Evolutionary conservation across 2,797 vertebrate species (phyloP).

Genomic region (Manis pentadactyla): DNA sequence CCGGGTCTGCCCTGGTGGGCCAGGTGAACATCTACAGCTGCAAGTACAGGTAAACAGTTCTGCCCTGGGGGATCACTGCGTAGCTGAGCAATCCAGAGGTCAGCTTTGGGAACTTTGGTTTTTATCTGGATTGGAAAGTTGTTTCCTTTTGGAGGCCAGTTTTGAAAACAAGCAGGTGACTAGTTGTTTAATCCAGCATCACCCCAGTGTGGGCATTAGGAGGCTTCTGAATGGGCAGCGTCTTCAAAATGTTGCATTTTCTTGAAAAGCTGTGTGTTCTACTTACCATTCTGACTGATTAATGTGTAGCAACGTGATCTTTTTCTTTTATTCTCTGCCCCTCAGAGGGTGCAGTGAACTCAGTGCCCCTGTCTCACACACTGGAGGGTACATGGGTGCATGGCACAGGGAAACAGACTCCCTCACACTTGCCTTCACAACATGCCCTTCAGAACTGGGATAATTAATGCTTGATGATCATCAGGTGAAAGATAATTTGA

Average conservation of each 20-base stretch:
- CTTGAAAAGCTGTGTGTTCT: neutral
- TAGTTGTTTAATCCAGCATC: neutral
- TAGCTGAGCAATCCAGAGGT: neutral
- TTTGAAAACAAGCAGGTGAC: constrained; percentile 5
- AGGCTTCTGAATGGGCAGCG: neutral
- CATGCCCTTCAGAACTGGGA: neutral
- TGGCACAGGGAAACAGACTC: neutral
- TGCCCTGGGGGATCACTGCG: neutral
- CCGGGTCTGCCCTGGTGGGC: constrained; percentile 83
- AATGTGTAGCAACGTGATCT: neutral
- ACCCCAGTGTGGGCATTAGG: neutral
- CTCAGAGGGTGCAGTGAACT: neutral
- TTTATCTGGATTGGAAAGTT: neutral
- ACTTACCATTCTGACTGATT: neutral
- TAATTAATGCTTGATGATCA: neutral
- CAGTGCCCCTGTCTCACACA: neutral
- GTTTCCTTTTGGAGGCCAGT: neutral
- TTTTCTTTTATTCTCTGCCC: neutral
- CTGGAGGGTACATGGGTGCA: neutral
- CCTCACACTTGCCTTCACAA: neutral
- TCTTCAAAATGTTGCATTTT: neutral
- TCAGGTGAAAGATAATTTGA: neutral
- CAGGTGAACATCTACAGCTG: constrained; percentile 94
- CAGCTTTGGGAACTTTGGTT: neutral
- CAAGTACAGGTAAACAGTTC: constrained; percentile 89